phyloP scores from a whole-genome alignment of 2,888 invertebrate species.

The Troilus luridus region DNA sequence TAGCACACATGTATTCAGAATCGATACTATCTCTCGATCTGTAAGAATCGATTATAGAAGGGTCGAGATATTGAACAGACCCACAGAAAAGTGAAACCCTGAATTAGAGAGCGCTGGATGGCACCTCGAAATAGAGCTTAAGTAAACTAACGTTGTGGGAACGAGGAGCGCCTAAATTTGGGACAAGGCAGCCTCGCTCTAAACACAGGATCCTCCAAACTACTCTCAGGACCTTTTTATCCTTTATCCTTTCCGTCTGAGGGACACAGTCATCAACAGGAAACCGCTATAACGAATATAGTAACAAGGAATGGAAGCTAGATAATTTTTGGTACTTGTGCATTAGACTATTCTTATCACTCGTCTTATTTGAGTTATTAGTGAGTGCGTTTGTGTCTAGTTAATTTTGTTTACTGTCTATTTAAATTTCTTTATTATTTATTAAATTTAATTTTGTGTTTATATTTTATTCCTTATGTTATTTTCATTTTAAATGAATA shows the following conservation, averaged over 20 bases:
- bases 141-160: neutral
- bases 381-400: too few species aligned
- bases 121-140: neutral
- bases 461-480: too few species aligned
- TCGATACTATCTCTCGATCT: neutral
- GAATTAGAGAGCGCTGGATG: neutral
- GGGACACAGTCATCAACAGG: neutral
- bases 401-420: too few species aligned
- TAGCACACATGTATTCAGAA: too few species aligned
- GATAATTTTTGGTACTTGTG: too few species aligned
- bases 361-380: too few species aligned
- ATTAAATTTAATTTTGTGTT: too few species aligned
- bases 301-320: too few species aligned
- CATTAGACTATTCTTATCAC: too few species aligned
- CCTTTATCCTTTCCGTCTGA: neutral
- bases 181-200: neutral
- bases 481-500: too few species aligned
- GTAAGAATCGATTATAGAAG: neutral
- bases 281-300: neutral
- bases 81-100: neutral
- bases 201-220: neutral
- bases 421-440: too few species aligned
- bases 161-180: neutral
- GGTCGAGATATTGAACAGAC: neutral
- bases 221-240: neutral